Evolutionary conservation across 2,888 invertebrate genomes (phyloP).

Genomic region (Agonopterix subpropinquella): DNA sequence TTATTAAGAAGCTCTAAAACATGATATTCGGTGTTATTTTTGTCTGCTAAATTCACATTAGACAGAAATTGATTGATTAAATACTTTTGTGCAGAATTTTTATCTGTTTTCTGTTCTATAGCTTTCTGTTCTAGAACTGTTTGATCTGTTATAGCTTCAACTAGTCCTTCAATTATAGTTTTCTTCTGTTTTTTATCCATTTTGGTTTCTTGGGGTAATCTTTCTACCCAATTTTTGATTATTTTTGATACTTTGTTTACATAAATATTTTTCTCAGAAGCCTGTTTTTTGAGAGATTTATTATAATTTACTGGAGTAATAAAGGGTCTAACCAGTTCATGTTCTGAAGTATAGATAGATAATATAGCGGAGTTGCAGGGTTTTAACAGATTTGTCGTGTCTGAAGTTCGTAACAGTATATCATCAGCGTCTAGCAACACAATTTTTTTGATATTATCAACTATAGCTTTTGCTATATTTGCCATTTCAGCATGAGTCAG

Average conservation of each 20-base stretch:
- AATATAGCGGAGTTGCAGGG: constrained; percentile 15
- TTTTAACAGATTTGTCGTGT: background rate
- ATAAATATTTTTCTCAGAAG: constrained; percentile 27
- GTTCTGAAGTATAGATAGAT: constrained; percentile 26
- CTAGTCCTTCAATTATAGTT: constrained; percentile 32
- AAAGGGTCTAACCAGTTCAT: constrained; percentile 9
- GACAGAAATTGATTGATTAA: constrained; percentile 35
- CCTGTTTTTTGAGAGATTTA: constrained; percentile 23
- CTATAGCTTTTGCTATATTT: constrained; percentile 6
- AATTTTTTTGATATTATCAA: constrained; percentile 8
- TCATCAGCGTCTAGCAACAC: constrained; percentile 7
- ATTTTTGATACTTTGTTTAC: constrained; percentile 21
- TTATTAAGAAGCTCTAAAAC: constrained; percentile 21
- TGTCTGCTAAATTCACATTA: constrained; percentile 29
- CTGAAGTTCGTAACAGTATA: constrained; percentile 3
- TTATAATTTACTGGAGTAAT: constrained; percentile 23
- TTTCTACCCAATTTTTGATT: constrained; percentile 34
- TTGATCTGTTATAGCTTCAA: constrained; percentile 35
- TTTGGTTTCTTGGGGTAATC: constrained; percentile 24
- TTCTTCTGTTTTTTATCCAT: constrained; percentile 32
- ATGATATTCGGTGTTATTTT: constrained; percentile 24
- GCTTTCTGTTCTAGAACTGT: constrained; percentile 28
- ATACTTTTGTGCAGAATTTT: constrained; percentile 19
- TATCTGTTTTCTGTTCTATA: constrained; percentile 19
- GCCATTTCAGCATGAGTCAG: constrained; percentile 15